Percentiles rank a stretch among this genome's conserved stretches.
Evolutionary conservation across 2,113 vertebrate species (phyloP).

Genomic region (Podilymbus podiceps): DNA sequence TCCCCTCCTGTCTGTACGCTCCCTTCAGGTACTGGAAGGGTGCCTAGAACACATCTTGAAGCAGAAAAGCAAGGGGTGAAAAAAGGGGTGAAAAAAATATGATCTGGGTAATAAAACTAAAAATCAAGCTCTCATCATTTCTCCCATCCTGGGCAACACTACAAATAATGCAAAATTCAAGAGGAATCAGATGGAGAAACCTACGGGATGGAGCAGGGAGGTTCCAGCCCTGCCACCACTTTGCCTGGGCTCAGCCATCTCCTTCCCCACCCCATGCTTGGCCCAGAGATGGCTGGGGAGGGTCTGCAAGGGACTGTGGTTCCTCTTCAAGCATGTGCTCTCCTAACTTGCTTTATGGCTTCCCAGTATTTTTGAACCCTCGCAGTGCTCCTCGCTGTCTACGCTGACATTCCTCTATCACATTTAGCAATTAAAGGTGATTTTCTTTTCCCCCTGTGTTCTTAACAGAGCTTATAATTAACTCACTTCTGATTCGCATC

Average conservation of each 20-base stretch:
- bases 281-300: not conserved
- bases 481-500: not conserved
- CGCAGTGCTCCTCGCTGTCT: not conserved
- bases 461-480: not conserved
- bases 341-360: not conserved
- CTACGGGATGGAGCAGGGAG: not conserved
- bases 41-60: not conserved
- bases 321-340: not conserved
- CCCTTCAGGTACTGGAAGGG: too few species aligned
- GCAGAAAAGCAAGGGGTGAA: not conserved
- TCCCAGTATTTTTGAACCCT: not conserved
- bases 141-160: not conserved
- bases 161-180: not conserved
- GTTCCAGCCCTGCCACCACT: not conserved
- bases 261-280: not conserved
- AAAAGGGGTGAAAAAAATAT: rapidly evolving
- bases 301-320: not conserved
- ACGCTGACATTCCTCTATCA: not conserved
- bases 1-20: too few species aligned
- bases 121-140: not conserved
- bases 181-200: not conserved
- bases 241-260: not conserved
- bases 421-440: constrained; percentile 2
- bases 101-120: not conserved
- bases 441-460: not conserved